A percentile compares a stretch with the other conserved stretches of the same genome.
Evolutionary conservation across 2,797 vertebrate genomes (phyloP).

Genomic region (Aphelocoma californica): DNA sequence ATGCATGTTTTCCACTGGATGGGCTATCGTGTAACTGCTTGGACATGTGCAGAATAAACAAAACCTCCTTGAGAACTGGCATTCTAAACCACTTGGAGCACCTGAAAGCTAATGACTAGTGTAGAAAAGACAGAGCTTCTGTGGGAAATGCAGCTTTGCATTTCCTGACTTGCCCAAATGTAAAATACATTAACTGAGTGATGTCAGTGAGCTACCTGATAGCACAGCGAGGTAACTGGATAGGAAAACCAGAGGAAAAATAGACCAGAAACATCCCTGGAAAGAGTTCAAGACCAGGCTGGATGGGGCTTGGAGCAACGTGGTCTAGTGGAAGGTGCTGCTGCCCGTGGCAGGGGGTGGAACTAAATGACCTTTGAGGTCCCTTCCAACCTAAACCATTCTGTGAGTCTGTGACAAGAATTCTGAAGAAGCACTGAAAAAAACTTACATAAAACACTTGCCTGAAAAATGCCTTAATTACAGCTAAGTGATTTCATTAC

Average conservation of each 20-base stretch:
- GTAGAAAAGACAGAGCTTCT: neutral
- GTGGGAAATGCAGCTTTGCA: neutral
- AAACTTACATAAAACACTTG: neutral
- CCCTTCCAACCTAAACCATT: neutral
- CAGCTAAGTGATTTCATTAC: neutral
- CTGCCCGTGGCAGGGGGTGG: too few species aligned
- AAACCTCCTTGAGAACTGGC: neutral
- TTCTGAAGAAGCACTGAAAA: neutral
- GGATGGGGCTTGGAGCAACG: neutral
- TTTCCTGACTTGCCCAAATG: neutral
- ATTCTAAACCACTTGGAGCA: neutral
- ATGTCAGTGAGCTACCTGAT: neutral
- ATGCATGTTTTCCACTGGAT: neutral
- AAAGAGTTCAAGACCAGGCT: neutral
- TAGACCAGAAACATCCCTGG: neutral
- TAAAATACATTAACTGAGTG: slow-evolving; percentile 20
- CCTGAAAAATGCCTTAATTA: neutral
- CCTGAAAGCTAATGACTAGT: neutral
- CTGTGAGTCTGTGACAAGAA: neutral
- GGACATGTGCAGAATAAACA: neutral
- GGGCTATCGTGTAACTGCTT: neutral
- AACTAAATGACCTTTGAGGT: neutral
- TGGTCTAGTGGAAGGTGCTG: neutral
- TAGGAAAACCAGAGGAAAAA: slow-evolving; percentile 3
- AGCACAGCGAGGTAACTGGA: neutral